Base-by-base conservation (phyloP, 2,888 invertebrate species). In the Dromius quadrimaculatus region DNA sequence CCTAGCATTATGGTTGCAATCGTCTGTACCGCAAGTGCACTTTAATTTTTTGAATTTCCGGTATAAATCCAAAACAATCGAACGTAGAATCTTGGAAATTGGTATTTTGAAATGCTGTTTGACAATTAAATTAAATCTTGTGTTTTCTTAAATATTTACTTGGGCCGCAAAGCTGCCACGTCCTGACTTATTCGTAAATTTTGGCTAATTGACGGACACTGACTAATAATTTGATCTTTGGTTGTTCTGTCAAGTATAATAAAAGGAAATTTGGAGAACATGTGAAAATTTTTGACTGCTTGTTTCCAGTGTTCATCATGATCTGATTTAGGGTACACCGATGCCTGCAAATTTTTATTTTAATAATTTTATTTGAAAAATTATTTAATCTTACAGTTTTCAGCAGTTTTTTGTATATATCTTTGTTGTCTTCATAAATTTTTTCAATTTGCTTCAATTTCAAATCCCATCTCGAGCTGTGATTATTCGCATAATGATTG, bases 191-290 rank as follows among this genome's bases (percentile, higher is more conserved):
- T 73, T 2, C 72, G 72, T 9, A 78, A 59, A 43, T 76, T 74
- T 50, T 73, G 73, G 71, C 79, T 80, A 28, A 81, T 80, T 0
- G 81, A 79, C 0, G 79, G 78, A 72, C 77, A 74, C 47, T 75
- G 73, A 23, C 71, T 71, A 11, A 81, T 57, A 3, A 74, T 63
- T 22, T 75, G 71, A 71, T 82, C 82, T 13, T 76, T 59, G 20
- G 76, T 75, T 72, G 78, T 78, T 13, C 73, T 70, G n/a, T 74
- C 32, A 5, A 78, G 74, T 11, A 80, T 73, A 19, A 74, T 71
- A 5, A 79, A 66, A 1, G 80, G 81, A 74, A 74, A 80, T 74
- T 76, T 78, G 22, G 77, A 75, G 57, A 73, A 73, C 47, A 76
- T 72, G 20, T 75, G 68, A 50, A 82, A 74, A 71, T 77, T 76